phyloP scores from a whole-genome alignment of 2,113 vertebrate genomes.

The Eurypyga helias region DNA sequence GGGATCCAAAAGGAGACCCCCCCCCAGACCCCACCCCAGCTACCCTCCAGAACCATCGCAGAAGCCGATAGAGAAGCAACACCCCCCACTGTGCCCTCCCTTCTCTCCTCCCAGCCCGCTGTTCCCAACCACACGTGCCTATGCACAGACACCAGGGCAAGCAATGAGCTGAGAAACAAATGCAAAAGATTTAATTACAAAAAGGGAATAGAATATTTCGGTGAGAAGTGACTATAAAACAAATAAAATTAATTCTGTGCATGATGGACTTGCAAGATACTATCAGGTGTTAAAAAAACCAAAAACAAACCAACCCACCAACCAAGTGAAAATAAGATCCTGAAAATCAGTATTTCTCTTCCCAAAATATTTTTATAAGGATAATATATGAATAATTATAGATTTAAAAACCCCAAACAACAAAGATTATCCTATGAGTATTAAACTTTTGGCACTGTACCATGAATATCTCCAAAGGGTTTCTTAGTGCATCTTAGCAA shows the following conservation, averaged over 20 bases:
- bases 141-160: background rate
- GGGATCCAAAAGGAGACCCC: background rate
- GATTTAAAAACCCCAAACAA: background rate
- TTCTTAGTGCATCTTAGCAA: slow-evolving; percentile 32
- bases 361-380: slow-evolving; percentile 14
- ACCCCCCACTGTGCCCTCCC: background rate
- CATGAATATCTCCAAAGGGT: slow-evolving; percentile 31
- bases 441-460: background rate
- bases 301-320: no score
- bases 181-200: background rate
- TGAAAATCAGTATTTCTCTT: slow-evolving; percentile 9
- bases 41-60: background rate
- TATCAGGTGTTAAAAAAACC: background rate
- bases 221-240: background rate
- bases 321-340: background rate
- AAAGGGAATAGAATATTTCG: background rate
- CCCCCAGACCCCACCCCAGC: no score
- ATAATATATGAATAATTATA: background rate
- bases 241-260: background rate
- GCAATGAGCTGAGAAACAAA: background rate
- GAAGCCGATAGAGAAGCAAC: background rate
- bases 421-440: background rate
- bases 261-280: background rate
- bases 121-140: background rate
- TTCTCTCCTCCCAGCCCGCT: background rate